A percentile compares a stretch with the other conserved stretches of the same genome.
Evolutionary conservation across 2,888 invertebrate species (phyloP).

Genomic region (Limnephilus rhombicus): DNA sequence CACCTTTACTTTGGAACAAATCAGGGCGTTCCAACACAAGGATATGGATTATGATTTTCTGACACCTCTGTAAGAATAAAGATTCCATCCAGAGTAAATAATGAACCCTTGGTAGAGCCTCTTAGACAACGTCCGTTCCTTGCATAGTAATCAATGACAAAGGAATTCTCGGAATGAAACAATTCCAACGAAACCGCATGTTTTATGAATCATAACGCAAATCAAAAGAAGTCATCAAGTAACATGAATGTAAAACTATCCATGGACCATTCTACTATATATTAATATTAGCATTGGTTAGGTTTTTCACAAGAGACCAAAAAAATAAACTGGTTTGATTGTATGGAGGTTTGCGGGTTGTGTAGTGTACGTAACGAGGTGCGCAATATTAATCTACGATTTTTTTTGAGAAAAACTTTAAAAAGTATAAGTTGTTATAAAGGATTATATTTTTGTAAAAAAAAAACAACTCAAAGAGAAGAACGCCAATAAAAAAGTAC

Average conservation of each 20-base stretch:
- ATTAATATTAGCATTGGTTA: not conserved
- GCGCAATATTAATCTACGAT: not conserved
- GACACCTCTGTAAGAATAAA: too few species aligned
- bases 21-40: too few species aligned
- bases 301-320: not conserved
- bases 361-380: not conserved
- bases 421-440: not conserved
- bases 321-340: not conserved
- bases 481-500: not conserved
- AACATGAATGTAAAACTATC: not conserved
- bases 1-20: too few species aligned
- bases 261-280: not conserved
- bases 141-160: not conserved
- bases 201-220: not conserved
- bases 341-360: not conserved
- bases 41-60: too few species aligned
- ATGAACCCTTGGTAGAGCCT: not conserved
- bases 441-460: not conserved
- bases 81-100: not conserved
- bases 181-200: not conserved
- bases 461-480: not conserved
- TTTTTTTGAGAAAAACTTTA: not conserved
- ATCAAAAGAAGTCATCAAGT: conserved; percentile 1
- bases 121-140: not conserved
- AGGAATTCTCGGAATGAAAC: not conserved